These are phyloP conservation scores for Artibeus lituratus DNA, from an alignment of 2,797 vertebrate genomes.

Conservation along the genomic window DNA sequence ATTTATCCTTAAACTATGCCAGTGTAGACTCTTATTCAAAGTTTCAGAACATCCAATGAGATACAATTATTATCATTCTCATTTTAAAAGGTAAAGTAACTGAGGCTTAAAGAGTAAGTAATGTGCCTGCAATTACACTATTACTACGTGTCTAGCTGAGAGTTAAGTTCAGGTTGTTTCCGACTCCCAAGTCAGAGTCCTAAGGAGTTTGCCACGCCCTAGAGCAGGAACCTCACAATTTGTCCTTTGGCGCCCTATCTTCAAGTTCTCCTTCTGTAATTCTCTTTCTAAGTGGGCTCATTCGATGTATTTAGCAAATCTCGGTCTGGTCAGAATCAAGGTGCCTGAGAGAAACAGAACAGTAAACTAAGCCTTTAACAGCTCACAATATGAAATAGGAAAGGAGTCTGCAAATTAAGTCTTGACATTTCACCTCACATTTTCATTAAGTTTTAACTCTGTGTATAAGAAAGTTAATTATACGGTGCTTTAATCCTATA, in stretches of 20 bases:
- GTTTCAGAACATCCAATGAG: not conserved
- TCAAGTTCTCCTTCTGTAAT: not conserved
- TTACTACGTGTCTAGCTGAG: not conserved
- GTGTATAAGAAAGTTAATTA: constrained; percentile 76
- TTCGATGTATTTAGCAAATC: not conserved
- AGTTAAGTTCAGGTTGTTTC: not conserved
- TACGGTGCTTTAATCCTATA: constrained; percentile 60
- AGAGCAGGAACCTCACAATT: not conserved
- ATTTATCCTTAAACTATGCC: too few relatives aligned
- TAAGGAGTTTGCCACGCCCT: too few relatives aligned
- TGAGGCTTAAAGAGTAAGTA: not conserved
- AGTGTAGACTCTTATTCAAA: not conserved
- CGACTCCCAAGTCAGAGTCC: not conserved
- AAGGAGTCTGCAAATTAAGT: constrained; percentile 40
- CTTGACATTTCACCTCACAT: constrained; percentile 73
- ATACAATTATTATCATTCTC: not conserved
- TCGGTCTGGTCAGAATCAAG: not conserved
- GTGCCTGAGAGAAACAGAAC: not conserved
- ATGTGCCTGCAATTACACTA: not conserved
- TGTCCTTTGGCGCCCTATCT: not conserved
- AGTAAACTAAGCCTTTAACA: constrained; percentile 46
- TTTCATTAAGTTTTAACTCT: constrained; percentile 76
- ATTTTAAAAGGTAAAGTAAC: not conserved
- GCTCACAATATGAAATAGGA: not conserved
- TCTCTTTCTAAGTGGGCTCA: not conserved